Evolutionary conservation across 2,113 vertebrate genomes (phyloP), one percentile per base, ranked within the genome.

Genomic region (Cygnus buccinator): DNA sequence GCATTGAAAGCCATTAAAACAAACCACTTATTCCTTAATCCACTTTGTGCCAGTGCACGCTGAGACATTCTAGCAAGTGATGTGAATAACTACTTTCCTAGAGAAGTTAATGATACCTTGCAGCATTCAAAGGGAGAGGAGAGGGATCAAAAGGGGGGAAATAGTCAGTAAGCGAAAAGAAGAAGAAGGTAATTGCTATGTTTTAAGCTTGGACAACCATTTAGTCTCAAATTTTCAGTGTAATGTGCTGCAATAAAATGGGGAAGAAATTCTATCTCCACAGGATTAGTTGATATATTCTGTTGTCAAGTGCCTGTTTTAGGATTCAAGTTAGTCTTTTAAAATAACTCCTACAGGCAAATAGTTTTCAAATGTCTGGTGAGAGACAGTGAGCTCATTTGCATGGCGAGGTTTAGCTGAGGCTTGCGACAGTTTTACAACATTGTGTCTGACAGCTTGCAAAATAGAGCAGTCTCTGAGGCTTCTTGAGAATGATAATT

Each of bases 391-490:
- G 44, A 85, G 35, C 41, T 87, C 1, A 2, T 92, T 78, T 89
- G 11, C 29, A 50, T 39, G 41, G 50, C 1, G 4, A 81, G 13
- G 16, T 63, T 89, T 74, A 92, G 68, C 31, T 83, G 85, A 78
- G 55, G 11, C 46, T 63, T 55, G 6, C 1, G 1, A 89, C 59
- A 50, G 22, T 63, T 95, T 81, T 63, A 80, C 25, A 78, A 52
- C 31, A 33, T 21, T 43, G 9, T 61, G 44, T 72, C 35, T 93
- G 89, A 71, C 72, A 84, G 72, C 31, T 26, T 83, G 79, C n/a
- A 90, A 93, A 93, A 88, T 16, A 94, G 18, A 95, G 39, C 39
- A 88, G 61, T 48, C 70, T 87, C 50, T 86, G 65, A 22, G 82
- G 59, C 41, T 52, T 90, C 93, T 70, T 77, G 14, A 62, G 15